phyloP scores from a whole-genome alignment of 2,797 vertebrate species.

The Morus bassanus region DNA sequence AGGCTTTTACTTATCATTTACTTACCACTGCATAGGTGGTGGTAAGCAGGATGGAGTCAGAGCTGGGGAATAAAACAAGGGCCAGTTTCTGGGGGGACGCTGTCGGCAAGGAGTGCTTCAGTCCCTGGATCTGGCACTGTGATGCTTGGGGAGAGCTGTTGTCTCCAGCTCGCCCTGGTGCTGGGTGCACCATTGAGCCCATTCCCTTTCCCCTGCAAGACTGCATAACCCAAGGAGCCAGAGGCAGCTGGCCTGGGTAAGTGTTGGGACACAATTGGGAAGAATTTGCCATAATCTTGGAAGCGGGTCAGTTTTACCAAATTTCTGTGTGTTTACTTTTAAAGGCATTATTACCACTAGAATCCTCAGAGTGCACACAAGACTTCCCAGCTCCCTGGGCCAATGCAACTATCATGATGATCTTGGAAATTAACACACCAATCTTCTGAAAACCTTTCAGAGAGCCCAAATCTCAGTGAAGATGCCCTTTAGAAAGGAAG shows the following conservation, averaged over 20 bases:
- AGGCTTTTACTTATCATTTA: not conserved
- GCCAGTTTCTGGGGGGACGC: not conserved
- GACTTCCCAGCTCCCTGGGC: not conserved
- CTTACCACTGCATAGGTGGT: not conserved
- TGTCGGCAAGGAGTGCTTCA: not conserved
- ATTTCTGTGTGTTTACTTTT: not conserved
- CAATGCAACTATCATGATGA: fast-evolving
- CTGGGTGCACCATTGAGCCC: not conserved
- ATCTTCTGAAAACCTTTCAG: not conserved
- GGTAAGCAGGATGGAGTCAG: not conserved
- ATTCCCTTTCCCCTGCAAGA: not conserved
- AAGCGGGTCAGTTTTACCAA: not conserved
- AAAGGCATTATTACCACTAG: not conserved
- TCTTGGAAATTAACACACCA: not conserved
- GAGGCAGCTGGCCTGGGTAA: not conserved
- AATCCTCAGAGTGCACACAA: not conserved
- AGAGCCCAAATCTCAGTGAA: not conserved
- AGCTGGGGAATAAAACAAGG: not conserved
- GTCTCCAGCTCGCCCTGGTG: not conserved
- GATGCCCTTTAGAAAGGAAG: not conserved
- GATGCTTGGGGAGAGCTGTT: fast-evolving
- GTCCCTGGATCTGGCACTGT: no score
- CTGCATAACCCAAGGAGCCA: not conserved
- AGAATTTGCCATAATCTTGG: not conserved
- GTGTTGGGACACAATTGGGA: not conserved